Conservation (phyloP, 2,888 invertebrate species). For the Cybosia mesomella region DNA sequence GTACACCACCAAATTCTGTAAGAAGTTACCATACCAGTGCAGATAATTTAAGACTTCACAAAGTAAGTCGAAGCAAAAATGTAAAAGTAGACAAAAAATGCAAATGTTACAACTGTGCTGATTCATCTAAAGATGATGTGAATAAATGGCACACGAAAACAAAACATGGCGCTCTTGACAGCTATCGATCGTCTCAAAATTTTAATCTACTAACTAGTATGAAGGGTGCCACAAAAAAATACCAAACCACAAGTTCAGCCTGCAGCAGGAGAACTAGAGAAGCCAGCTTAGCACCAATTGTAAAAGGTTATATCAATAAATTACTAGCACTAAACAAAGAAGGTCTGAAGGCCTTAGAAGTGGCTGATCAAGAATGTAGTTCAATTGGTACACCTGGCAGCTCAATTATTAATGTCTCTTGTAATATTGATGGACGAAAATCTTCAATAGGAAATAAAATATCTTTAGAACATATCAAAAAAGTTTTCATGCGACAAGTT, state of each 20-base stretch:
- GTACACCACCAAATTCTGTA: conserved; percentile 68
- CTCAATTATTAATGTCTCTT: conserved; percentile 75
- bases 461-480: conserved; percentile 75
- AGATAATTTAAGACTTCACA: conserved; percentile 25
- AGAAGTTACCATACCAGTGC: conserved; percentile 36
- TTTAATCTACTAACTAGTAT: conserved; percentile 17
- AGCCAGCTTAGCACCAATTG: conserved; percentile 64
- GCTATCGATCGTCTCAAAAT: conserved; percentile 45
- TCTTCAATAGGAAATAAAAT: conserved; percentile 61
- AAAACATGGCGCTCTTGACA: conserved; percentile 38
- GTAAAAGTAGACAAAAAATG: conserved; percentile 35
- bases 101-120: conserved; percentile 48
- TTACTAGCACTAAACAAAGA: conserved; percentile 74
- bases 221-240: conserved; percentile 39
- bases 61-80: conserved; percentile 11
- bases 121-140: conserved; percentile 22
- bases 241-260: conserved; percentile 29
- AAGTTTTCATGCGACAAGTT: conserved; percentile 66
- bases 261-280: conserved; percentile 38
- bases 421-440: conserved; percentile 62
- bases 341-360: conserved; percentile 75
- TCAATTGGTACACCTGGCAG: conserved; percentile 80
- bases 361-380: conserved; percentile 80
- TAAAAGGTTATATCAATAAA: conserved; percentile 77
- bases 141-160: conserved; percentile 44